These are phyloP conservation scores for Nothobranchius kuhntae DNA, from an alignment of 2,113 vertebrate species.

Conservation along the genomic window DNA sequence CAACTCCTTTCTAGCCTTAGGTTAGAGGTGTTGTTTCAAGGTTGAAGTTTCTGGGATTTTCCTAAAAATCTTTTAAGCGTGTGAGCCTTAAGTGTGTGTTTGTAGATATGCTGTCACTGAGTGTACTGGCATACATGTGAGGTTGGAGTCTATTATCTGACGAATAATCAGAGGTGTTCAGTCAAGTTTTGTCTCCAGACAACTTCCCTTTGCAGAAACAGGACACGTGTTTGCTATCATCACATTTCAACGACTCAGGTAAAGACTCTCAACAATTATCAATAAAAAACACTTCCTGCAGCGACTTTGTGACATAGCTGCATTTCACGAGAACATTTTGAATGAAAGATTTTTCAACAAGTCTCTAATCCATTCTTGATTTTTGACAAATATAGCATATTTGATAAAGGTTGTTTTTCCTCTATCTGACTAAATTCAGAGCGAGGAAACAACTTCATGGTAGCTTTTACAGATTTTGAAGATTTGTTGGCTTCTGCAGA, in stretches of 20 bases:
- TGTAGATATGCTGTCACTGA: background rate
- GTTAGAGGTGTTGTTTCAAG: background rate
- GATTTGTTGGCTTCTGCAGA: conserved; percentile 6
- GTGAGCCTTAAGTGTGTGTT: background rate
- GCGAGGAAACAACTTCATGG: conserved; percentile 5
- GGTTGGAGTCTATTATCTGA: too few relatives aligned
- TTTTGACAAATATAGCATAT: background rate
- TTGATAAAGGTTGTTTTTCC: conserved; percentile 7
- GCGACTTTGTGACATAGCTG: background rate
- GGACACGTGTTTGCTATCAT: background rate
- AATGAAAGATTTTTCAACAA: background rate
- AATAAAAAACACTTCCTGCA: background rate
- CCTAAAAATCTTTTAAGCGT: background rate
- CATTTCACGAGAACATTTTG: background rate
- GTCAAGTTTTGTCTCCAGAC: too few relatives aligned
- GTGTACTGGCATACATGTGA: too few relatives aligned
- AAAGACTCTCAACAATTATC: background rate
- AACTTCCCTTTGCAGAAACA: too few relatives aligned
- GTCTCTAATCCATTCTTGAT: conserved; percentile 5
- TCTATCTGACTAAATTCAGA: background rate
- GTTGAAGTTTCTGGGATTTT: background rate
- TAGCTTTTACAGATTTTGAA: conserved; percentile 18
- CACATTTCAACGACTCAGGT: background rate
- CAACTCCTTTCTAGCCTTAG: background rate
- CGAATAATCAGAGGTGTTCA: too few relatives aligned